Evolutionary conservation across 2,113 vertebrate genomes (phyloP).

Genomic region (Ctenodactylus gundi): DNA sequence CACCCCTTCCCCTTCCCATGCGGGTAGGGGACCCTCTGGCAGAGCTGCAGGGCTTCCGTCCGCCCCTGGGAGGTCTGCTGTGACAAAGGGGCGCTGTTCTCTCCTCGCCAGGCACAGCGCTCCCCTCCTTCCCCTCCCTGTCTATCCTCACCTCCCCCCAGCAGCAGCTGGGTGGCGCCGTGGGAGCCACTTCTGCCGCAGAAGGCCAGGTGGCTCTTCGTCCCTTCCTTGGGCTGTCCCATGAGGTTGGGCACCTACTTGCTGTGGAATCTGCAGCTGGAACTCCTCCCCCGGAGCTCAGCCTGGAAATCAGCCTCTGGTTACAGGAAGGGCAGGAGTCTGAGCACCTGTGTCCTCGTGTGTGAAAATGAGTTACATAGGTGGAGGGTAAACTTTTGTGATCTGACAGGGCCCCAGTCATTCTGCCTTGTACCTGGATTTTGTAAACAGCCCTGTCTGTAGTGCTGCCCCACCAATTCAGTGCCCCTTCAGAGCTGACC

Average conservation of each 20-base stretch:
- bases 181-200: not conserved
- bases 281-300: no score
- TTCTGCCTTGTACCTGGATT: not conserved
- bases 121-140: not conserved
- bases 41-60: not conserved
- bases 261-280: no score
- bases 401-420: no score
- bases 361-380: not conserved
- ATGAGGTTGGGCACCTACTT: no score
- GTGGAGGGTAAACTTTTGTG: not conserved
- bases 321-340: not conserved
- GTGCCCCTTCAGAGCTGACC: not conserved
- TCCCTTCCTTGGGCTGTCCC: no score
- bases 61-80: not conserved
- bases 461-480: not conserved
- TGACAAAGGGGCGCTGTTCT: not conserved
- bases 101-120: not conserved
- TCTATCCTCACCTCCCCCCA: not conserved
- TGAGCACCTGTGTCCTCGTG: not conserved
- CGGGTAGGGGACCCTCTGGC: not conserved
- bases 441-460: not conserved
- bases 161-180: not conserved
- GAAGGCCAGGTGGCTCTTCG: not conserved
- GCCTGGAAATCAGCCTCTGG: no score
- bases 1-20: not conserved